These are phyloP conservation scores for Axea sp. DNA, from an alignment of 2,888 invertebrate species.

Conservation along the genomic window DNA sequence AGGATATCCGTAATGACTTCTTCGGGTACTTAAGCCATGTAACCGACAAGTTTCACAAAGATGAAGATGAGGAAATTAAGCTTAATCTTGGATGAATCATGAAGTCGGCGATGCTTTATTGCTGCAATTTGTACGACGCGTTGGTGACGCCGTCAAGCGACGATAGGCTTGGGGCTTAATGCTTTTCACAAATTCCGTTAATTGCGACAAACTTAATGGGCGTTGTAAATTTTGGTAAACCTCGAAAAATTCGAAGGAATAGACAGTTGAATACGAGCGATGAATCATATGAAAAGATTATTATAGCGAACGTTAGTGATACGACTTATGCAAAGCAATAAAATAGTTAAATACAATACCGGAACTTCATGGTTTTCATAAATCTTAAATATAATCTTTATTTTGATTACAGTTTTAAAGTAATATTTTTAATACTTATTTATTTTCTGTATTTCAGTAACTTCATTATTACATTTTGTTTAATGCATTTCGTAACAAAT, in stretches of 20 bases:
- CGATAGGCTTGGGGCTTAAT: constrained; percentile 40
- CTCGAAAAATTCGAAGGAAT: constrained; percentile 7
- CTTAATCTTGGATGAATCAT: constrained; percentile 66
- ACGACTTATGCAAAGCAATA: no score
- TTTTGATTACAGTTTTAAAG: no score
- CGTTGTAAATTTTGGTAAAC: constrained; percentile 30
- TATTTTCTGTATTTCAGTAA: no score
- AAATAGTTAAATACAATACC: no score
- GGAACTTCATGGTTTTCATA: no score
- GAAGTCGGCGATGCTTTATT: constrained; percentile 62
- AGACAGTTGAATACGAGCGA: neutral
- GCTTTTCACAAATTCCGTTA: constrained; percentile 46
- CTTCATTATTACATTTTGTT: no score
- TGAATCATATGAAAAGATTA: no score
- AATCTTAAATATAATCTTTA: no score
- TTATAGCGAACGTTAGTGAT: no score
- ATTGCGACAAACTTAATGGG: constrained; percentile 42
- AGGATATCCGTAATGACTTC: constrained; percentile 62
- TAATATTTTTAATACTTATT: no score
- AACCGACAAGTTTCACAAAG: constrained; percentile 49
- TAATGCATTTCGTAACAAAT: no score
- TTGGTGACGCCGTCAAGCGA: constrained; percentile 14
- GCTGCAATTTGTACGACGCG: constrained; percentile 63
- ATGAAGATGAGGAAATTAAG: constrained; percentile 62
- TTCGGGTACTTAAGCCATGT: constrained; percentile 51